Base-by-base conservation (phyloP, 2,797 vertebrate genomes). In the Mergus octosetaceus region DNA sequence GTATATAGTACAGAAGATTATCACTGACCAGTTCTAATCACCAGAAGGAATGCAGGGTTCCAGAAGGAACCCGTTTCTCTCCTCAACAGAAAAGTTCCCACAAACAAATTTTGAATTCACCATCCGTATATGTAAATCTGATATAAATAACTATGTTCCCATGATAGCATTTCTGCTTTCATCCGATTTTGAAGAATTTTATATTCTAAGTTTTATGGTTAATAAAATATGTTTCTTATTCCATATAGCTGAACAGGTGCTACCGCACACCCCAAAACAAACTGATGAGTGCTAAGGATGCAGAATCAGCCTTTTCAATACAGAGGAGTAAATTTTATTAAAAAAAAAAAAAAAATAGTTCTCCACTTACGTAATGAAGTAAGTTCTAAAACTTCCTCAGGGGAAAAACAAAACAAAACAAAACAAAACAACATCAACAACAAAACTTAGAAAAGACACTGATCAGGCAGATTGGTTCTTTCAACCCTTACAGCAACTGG, bases 401-500 rank as follows among this genome's bases (percentile, higher is more conserved):
- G 53, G 92, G 85, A 19, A 32, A 56, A 32, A 30, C 17, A 30
- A 54, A 56, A 12, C 27, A 62, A 89, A 66, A 36, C 39, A 39
- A 39, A 12, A 10, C 10, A 39, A 39, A 47, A 47, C 43, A 47
- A 47, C 45, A 21, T 45, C 19, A 45, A 45, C 21, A 21, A 47
- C 20, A 47, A 47, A 22, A 28, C 3, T 60, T 70, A 32, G 10
- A 13, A 60, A 58, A 78, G 39, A 60, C 45, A 78, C 16, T 68
- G 20, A 91, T 18, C 19, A 60, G 47, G 27, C 13, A 68, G 32
- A 90, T 85, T 61, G 64, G 3, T 38, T 82, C 68, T 88, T 85
- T 91, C 79, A 68, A 64, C 21, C 19, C 36, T 74, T 94, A 65
- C 84, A 85, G 88, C 64, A 84, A 91, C 74, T 61, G 80, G 80